Percentiles rank a stretch among this genome's conserved stretches.
phyloP scores from a whole-genome alignment of 1,140 invertebrate genomes.

The Atopsyche davidsoni region DNA sequence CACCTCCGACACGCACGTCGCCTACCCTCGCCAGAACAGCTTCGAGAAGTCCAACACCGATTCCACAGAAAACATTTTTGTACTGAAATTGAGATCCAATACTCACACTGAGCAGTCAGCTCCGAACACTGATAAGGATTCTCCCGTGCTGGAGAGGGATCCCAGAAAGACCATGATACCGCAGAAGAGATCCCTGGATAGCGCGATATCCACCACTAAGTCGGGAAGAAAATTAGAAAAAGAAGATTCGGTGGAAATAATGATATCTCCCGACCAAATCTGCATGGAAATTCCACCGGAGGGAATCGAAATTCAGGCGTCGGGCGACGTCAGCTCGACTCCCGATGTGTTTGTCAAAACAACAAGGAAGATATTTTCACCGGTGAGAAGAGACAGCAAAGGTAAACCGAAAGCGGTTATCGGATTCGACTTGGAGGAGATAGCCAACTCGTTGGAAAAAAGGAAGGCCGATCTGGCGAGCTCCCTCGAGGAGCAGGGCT shows the following conservation, averaged over 20 bases:
- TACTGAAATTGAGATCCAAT: conserved; percentile 25
- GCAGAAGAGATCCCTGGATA: conserved; percentile 25
- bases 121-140: conserved; percentile 16
- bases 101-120: conserved; percentile 10
- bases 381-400: conserved; percentile 53
- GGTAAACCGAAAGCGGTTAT: conserved; percentile 45
- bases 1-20: conserved; percentile 38
- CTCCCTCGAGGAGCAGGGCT: conserved; percentile 6
- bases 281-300: conserved; percentile 35
- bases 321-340: conserved; percentile 35
- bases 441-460: conserved; percentile 34
- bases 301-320: conserved; percentile 42
- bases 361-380: conserved; percentile 68
- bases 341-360: conserved; percentile 67
- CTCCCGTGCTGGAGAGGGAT: conserved; percentile 1
- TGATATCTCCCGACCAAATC: conserved; percentile 28
- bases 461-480: conserved; percentile 15
- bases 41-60: conserved; percentile 28
- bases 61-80: conserved; percentile 27
- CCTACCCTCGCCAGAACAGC: conserved; percentile 23
- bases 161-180: conserved; percentile 6
- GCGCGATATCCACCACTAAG: conserved; percentile 9
- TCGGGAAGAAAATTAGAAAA: conserved; percentile 8
- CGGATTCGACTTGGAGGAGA: conserved; percentile 44
- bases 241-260: conserved; percentile 23